Percentiles rank a stretch among this genome's conserved stretches.
Conservation (phyloP, 1,140 invertebrate genomes). For the Rhynchophorus ferrugineus region DNA sequence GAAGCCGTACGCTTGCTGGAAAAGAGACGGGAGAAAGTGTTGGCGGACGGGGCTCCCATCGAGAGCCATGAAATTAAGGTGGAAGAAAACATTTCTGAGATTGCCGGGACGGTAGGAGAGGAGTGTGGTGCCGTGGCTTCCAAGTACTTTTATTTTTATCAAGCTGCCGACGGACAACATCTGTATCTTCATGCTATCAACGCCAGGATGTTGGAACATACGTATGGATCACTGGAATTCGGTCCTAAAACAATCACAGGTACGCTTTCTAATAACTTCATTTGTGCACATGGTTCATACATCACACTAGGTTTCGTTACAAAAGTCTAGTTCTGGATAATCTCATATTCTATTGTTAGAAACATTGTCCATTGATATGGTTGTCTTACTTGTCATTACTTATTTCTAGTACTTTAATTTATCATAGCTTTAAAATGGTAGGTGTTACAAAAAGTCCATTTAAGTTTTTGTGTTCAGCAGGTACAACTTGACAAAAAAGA, state of each 20-base stretch:
- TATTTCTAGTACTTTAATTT: too few species aligned
- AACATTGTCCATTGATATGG: not conserved
- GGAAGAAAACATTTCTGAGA: not conserved
- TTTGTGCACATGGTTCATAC: not conserved
- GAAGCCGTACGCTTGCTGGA: conserved; percentile 63
- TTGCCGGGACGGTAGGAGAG: not conserved
- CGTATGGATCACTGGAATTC: conserved; percentile 74
- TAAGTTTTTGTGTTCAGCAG: too few species aligned
- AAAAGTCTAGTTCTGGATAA: not conserved
- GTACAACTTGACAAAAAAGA: too few species aligned
- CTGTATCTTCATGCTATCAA: conserved; percentile 89
- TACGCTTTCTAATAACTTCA: conserved; percentile 27
- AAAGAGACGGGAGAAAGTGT: conserved; percentile 32
- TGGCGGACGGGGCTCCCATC: not conserved
- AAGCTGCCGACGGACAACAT: conserved; percentile 85
- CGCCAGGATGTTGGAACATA: conserved; percentile 77
- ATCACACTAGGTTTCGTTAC: not conserved
- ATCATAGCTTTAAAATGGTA: too few species aligned
- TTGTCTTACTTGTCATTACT: too few species aligned
- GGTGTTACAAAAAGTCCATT: too few species aligned
- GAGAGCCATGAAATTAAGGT: not conserved
- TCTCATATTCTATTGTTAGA: too few species aligned
- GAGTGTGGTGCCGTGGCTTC: conserved; percentile 10
- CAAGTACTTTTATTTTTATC: conserved; percentile 66
- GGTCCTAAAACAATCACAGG: conserved; percentile 68